Evolutionary conservation across 2,113 vertebrate genomes (phyloP).

Genomic region (Platichthys stellatus): DNA sequence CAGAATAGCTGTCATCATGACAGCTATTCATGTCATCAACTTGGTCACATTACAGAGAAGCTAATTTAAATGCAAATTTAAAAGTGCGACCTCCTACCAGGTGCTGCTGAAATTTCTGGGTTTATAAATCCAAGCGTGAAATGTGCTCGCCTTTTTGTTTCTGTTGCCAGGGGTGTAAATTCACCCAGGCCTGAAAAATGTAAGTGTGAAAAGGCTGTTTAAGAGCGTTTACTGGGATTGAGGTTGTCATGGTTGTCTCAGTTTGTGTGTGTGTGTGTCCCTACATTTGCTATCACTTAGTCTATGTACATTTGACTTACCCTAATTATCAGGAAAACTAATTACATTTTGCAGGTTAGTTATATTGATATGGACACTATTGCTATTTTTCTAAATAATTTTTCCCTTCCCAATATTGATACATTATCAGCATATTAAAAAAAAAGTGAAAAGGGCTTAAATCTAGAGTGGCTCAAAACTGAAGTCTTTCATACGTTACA

Average conservation of each 20-base stretch:
- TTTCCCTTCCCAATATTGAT: background rate
- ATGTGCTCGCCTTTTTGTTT: background rate
- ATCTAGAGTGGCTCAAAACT: no score
- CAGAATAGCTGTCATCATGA: background rate
- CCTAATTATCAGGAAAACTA: background rate
- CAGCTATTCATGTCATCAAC: no score
- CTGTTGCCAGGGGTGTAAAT: background rate
- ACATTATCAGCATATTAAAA: no score
- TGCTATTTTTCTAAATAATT: background rate
- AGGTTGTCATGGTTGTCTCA: background rate
- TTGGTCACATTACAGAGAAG: background rate
- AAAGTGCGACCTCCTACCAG: background rate
- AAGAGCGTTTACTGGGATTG: background rate
- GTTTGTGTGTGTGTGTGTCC: background rate
- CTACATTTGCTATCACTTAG: constrained; percentile 18
- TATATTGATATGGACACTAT: background rate
- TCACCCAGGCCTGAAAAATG: constrained; percentile 8
- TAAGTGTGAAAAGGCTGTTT: background rate
- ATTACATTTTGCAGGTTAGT: background rate
- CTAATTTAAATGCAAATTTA: constrained; percentile 13
- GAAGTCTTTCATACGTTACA: no score
- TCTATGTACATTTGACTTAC: background rate
- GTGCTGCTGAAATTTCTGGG: constrained; percentile 1
- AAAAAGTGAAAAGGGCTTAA: no score
- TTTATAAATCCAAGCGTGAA: constrained; percentile 17